Conservation (phyloP, 2,888 invertebrate species). For the Pyrocoelia pectoralis region DNA sequence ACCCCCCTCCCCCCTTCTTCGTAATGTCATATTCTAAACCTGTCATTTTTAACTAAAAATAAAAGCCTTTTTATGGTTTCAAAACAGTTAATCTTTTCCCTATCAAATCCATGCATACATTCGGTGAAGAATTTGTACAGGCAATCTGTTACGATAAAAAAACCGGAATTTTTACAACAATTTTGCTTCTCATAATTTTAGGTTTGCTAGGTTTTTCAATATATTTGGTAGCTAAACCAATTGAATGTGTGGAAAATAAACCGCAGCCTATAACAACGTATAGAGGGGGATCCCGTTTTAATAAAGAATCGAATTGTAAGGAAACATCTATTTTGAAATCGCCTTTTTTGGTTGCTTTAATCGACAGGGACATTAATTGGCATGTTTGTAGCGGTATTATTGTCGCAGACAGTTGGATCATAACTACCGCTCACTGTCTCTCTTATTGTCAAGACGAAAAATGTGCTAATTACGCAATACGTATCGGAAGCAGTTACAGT, state of each 20-base stretch:
- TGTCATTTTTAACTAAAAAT: no score
- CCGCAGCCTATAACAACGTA: no score
- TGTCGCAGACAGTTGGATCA: constrained; percentile 8
- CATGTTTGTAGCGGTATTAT: constrained; percentile 17
- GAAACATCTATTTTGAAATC: constrained; percentile 9
- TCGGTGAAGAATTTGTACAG: no score
- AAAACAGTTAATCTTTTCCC: no score
- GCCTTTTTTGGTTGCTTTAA: constrained; percentile 10
- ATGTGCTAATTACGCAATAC: constrained; percentile 11
- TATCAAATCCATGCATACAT: no score
- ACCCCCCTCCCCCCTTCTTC: no score
- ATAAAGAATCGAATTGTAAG: constrained; percentile 1
- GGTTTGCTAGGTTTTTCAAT: constrained; percentile 8
- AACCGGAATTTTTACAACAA: background rate
- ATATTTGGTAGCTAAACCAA: constrained; percentile 15
- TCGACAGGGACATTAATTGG: background rate
- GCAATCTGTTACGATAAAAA: background rate
- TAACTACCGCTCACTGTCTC: constrained; percentile 22
- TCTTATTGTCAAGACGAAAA: background rate
- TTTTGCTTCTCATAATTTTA: background rate
- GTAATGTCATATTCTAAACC: no score
- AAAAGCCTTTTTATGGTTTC: no score
- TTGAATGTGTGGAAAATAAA: background rate
- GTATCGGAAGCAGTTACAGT: constrained; percentile 12
- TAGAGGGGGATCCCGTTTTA: background rate